These are phyloP conservation scores for Ferrisia virgata DNA, from an alignment of 2,888 invertebrate genomes.

Conservation along the genomic window DNA sequence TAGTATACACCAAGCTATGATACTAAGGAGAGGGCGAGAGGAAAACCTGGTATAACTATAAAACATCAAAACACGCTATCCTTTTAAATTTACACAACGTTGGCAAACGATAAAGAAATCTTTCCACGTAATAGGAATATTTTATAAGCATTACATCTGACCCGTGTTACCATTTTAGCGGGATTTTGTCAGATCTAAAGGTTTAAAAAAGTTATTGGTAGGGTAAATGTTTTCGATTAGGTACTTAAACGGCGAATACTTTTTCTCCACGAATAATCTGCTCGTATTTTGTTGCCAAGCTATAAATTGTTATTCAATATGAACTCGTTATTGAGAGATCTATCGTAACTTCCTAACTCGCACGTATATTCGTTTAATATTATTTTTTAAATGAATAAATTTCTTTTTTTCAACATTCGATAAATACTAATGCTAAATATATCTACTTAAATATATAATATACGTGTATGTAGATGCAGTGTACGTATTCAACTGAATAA, in stretches of 20 bases:
- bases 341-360: too few relatives aligned
- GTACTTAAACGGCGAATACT: constrained; percentile 22
- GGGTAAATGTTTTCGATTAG: constrained; percentile 27
- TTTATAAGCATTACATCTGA: constrained; percentile 20
- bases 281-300: not conserved
- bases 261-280: constrained; percentile 8
- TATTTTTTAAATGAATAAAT: not conserved
- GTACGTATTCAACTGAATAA: not conserved
- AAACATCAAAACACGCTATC: constrained; percentile 12
- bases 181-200: constrained; percentile 24
- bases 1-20: too few relatives aligned
- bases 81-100: not conserved
- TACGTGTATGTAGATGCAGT: too few relatives aligned
- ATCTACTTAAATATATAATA: too few relatives aligned
- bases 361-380: not conserved
- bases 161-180: constrained; percentile 32
- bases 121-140: constrained; percentile 22
- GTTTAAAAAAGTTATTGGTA: not conserved
- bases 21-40: not conserved
- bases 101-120: constrained; percentile 29
- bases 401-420: not conserved
- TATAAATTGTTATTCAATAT: constrained; percentile 30
- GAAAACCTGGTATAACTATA: not conserved
- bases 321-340: constrained; percentile 17
- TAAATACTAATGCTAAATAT: too few relatives aligned